Percentiles rank a stretch among this genome's conserved stretches.
Conservation (phyloP, 2,888 invertebrate genomes). For the Endomychus coccineus region DNA sequence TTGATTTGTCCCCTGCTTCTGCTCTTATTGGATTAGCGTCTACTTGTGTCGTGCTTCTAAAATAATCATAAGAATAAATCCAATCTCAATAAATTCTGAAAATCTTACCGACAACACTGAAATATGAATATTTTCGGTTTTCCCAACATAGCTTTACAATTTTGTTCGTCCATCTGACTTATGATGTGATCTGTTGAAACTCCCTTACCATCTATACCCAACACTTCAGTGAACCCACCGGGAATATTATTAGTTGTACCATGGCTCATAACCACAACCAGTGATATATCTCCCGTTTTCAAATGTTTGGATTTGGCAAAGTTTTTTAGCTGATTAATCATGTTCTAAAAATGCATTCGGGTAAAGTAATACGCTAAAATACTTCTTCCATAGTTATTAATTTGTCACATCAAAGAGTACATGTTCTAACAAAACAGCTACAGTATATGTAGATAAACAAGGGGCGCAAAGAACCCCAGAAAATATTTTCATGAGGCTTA, state of each 20-base stretch:
- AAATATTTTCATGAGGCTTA: too few species aligned
- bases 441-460: too few species aligned
- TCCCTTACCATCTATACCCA: constrained; percentile 51
- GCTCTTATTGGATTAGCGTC: constrained; percentile 24
- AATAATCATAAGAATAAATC: too few species aligned
- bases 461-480: too few species aligned
- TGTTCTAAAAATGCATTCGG: constrained; percentile 30
- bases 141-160: constrained; percentile 47
- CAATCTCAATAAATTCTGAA: constrained; percentile 1
- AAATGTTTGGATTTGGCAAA: constrained; percentile 42
- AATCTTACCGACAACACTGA: constrained; percentile 57
- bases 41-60: too few species aligned
- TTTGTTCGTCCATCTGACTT: constrained; percentile 51
- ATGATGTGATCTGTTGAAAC: constrained; percentile 50
- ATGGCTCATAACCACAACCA: constrained; percentile 61
- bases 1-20: constrained; percentile 42
- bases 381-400: too few species aligned
- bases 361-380: too few species aligned
- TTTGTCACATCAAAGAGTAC: too few species aligned
- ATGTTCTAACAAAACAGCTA: too few species aligned
- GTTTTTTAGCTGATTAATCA: constrained; percentile 40
- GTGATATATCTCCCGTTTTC: constrained; percentile 52
- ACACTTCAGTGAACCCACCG: constrained; percentile 50
- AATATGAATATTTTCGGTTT: constrained; percentile 69
- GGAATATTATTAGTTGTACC: constrained; percentile 46